Base-by-base conservation (phyloP, 2,797 vertebrate genomes). In the Cynopterus sphinx region DNA sequence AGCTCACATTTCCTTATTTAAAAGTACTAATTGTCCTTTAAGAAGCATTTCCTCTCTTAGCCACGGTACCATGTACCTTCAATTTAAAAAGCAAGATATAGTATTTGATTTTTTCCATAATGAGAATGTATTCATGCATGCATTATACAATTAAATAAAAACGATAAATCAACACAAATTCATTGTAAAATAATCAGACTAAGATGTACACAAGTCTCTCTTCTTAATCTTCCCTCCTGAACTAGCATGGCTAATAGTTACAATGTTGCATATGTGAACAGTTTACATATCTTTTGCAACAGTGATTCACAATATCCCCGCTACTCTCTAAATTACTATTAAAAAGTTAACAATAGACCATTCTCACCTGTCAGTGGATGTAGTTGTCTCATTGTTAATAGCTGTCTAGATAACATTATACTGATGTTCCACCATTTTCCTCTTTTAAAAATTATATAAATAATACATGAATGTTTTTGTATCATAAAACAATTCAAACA, bases 41-140 rank as follows among this genome's bases (percentile, higher is more conserved):
- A 90, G 71, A 73, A 78, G 36, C 31, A 74, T 17, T 91, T 51
- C 10, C 31, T 75, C 73, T 79, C 6, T 68, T 84, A 49, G 10
- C 6, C n/a, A 79, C 43, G 87, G 41, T 85, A 51, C 73, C 67
- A 81, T 6, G 51, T 79, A 28, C 79, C 57, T 86, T 85, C 77
- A 84, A 96, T 75, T 39, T 77, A 75, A 88, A 84, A 95, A 68
- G 28, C 31, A 75, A 90, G 49, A 67, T 22, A 28, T 90, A 19
- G 16, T 67, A 55, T 87, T 94, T 88, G 21, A 36, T 71, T 78
- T 84, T 73, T 94, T 82, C 11, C 22, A 19, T 65, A 49, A 49
- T 33, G n/a, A 95, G 90, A 63, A 33, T 85, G 71, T 79, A 87
- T 81, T 41, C 12, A 46, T 46, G 21, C 13, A 26, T 81, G 21